Evolutionary conservation across 2,888 invertebrate species (phyloP), one percentile per base, ranked within the genome.

Genomic region (Dendrolimus pini): DNA sequence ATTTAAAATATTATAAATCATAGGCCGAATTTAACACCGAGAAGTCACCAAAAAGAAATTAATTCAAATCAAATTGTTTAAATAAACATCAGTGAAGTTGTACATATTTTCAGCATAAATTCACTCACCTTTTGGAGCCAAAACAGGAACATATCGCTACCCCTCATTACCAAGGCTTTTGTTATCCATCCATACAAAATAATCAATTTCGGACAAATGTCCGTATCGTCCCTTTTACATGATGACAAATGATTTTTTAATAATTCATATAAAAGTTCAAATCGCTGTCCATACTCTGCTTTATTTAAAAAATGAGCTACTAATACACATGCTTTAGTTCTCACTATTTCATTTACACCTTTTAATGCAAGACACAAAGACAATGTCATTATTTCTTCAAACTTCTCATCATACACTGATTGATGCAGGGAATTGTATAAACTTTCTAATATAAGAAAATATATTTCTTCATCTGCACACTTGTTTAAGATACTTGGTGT

Each of bases 221-320:
- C 64, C 1, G 71, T 63, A 58, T 80, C 71, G 0, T 77, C 73
- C 41, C 70, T 71, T 56, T 65, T 70, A 62, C 80, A 80, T 1
- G 62, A 59, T 0, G 75, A 61, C 54, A 89, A 62, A 60, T 72
- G 67, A 53, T 60, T 72, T 67, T 82, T 87, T 56, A 89, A 66
- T 54, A 68, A 59, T 56, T 84, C 86, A 68, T 89, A 87, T 1
- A 89, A 59, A 9, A 80, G 55, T 64, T 89, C 85, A 73, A 89
- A 89, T 52, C 74, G 79, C 60, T 79, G 75, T 0, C 86, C 87
- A 56, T 71, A 75, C 41, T 88, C 87, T 0, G 79, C 83, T 77
- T 94, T 94, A 70, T 94, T 94, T 54, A 94, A 68, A 58, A 94
- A 78, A 77, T 93, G 92, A 0, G 93, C 92, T 58, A 93, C 71